Evolutionary conservation across 2,797 vertebrate genomes (phyloP), one percentile per base, ranked within the genome.

Genomic region (Parotocinclus haroldoi): DNA sequence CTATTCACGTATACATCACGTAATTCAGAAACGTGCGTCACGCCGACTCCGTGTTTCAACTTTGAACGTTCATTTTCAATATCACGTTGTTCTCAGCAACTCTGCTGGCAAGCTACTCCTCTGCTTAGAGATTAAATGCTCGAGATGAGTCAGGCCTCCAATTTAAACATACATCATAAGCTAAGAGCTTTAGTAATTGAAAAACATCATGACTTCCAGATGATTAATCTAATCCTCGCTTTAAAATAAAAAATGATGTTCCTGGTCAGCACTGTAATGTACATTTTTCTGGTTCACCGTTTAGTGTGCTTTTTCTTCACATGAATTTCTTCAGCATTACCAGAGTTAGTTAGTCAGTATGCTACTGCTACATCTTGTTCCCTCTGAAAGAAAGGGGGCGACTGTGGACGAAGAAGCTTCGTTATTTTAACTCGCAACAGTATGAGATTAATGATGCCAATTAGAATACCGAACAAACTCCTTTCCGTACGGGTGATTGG

Each of bases 61-160:
- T 52, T 12, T 52, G 11, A 40, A 52, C 60, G 39, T 58, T 71
- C 19, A 64, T 58, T 58, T 64, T 70, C 60, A 63, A 46, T 70
- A 70, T 58, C 53, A 63, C 49, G 56, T 45, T 57, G 60, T 49
- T 57, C 53, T 69, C 51, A 50, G 44, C 45, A 63, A 39, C 40
- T 64, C 55, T 46, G 39, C 68, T 65, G 68, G 19, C 68, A 51
- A 13, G 60, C 18, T 8, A 50, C 54, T 18, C 16, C n/a, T 13
- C 45, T 50, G 53, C 61, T 63, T 53, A 63, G 50, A 63, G 61
- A 63, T 42, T 52, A 42, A 53, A 52, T 37, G 45, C 44, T 17
- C 36, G 17, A 46, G 55, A 56, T 64, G 61, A 53, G 61, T 58
- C 36, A 39, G 39, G 48, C 19, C 46, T 46, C 14, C 6, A 14